Evolutionary conservation across 2,888 invertebrate species (phyloP), one percentile per base, ranked within the genome.

Genomic region (Eurytoma californica): DNA sequence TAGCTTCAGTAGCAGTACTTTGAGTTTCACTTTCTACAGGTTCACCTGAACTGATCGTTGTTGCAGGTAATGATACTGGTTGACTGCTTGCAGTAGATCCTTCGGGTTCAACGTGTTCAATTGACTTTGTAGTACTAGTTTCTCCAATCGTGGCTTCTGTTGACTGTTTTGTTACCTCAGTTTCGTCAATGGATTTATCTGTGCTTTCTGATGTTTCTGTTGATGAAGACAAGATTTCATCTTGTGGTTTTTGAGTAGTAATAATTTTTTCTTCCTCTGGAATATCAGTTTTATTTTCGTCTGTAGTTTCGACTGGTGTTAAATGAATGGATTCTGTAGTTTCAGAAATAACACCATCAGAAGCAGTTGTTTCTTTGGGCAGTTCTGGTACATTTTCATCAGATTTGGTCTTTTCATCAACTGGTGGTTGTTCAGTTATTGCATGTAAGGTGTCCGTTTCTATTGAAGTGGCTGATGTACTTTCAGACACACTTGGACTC

Each of bases 281-380:
- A 61, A 68, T 16, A 13, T 60, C 72, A 39, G 53, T 49, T 14
- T 58, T 12, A 30, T 49, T 39, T 53, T 83, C 82, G 77, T 82
- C 83, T 49, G 69, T 74, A 14, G 79, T 16, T 72, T 68, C 67
- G 49, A 61, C 61, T 30, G 76, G 12, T 55, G 63, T 60, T 72
- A 82, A 61, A 76, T 81, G 79, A 77, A 82, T 73, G 28, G 83
- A 69, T 72, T 81, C 82, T 24, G 70, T 65, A 51, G 79, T 77
- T 76, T 79, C 79, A 51, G 83, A 79, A 58, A 80, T 78, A 80
- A 79, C 79, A 58, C 72, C 77, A 58, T 47, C 20, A 30, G 30
- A 16, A 7, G 66, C 70, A 57, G 74, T 60, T 72, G 39, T 53
- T 63, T 74, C 68, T 28, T 55, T 61, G 14, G 77, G 30, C 72